Conservation (phyloP, 2,888 invertebrate species). For the Dolichopus griseipennis region DNA sequence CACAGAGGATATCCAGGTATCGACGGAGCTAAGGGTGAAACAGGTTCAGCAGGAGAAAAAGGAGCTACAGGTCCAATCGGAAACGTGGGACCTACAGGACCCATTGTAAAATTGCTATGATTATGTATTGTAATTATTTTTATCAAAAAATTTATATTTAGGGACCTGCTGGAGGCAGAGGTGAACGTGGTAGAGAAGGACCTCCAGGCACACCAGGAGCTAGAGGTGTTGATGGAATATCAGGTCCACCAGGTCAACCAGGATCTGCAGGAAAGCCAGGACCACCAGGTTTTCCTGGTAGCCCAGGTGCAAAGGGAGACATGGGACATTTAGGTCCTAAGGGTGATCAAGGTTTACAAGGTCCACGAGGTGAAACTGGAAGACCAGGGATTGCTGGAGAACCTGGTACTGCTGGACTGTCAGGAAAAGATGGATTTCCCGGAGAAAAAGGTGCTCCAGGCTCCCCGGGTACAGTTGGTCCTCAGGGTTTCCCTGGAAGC, state of each 20-base stretch:
- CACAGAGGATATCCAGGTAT: conserved; percentile 72
- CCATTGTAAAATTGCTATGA: conserved; percentile 28
- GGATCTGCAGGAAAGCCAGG: conserved; percentile 76
- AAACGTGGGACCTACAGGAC: conserved; percentile 58
- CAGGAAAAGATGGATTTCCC: conserved; percentile 71
- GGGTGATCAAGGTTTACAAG: conserved; percentile 74
- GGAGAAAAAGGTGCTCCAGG: conserved; percentile 76
- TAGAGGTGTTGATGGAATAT: conserved; percentile 68
- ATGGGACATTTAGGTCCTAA: conserved; percentile 64
- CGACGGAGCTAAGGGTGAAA: conserved; percentile 75
- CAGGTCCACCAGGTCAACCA: conserved; percentile 57
- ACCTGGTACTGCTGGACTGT: conserved; percentile 60
- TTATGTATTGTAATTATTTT: neutral
- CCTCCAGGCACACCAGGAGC: conserved; percentile 67
- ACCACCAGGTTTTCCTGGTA: conserved; percentile 74
- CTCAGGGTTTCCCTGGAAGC: conserved; percentile 75
- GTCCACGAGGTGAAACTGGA: conserved; percentile 71
- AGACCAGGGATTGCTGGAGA: conserved; percentile 70
- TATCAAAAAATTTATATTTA: conserved; percentile 30
- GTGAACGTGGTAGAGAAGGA: conserved; percentile 78
- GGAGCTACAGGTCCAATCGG: conserved; percentile 65
- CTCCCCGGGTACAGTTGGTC: conserved; percentile 59
- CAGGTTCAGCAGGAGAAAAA: conserved; percentile 66
- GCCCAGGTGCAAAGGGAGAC: conserved; percentile 71
- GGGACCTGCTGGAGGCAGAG: conserved; percentile 72